Base-by-base conservation (phyloP, 2,888 invertebrate genomes). In the Trachelus iudaicus region DNA sequence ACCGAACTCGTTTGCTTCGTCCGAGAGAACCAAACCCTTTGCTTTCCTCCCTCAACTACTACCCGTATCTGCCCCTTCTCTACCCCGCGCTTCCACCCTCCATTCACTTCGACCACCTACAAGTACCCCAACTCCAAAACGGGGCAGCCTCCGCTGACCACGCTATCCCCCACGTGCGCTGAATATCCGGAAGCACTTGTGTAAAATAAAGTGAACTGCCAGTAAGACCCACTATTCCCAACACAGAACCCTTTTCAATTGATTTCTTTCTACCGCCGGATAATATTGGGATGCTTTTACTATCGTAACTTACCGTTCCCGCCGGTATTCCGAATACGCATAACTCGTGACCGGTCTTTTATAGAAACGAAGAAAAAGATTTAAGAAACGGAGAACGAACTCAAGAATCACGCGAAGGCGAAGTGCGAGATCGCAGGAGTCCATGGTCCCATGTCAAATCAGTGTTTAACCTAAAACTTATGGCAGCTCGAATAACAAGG, bases 141-240 rank as follows among this genome's bases (percentile, higher is more conserved):
- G 23, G 56, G 23, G 23, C 56, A 23, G 56, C 77, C 79, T 78
- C 81, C 82, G 84, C 87, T 88, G 87, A 86, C 87, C 87, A 85
- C 84, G 77, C 83, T 85, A 81, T 79, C 81, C 78, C 82, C 85
- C 85, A 85, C 88, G 88, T 88, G 89, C 87, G 83, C 85, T 82
- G 88, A 90, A 89, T 90, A 89, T 87, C 87, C 89, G 87, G 88
- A 88, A 89, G 88, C 89, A 87, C 87, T 88, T 86, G 81, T 85
- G 84, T 85, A 87, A 88, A 89, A 90, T 89, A 88, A 90, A 89
- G 86, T 83, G 86, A 86, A 84, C 85, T 86, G 83, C 82, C 83
- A 83, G 76, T 82, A 84, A 85, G 83, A 83, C 82, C 81, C 81
- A 81, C 74, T 56, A 56, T 56, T 9, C 15, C 56, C 23, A 56